Conservation (phyloP, 2,888 invertebrate species). For the Hoplodrina ambigua region DNA sequence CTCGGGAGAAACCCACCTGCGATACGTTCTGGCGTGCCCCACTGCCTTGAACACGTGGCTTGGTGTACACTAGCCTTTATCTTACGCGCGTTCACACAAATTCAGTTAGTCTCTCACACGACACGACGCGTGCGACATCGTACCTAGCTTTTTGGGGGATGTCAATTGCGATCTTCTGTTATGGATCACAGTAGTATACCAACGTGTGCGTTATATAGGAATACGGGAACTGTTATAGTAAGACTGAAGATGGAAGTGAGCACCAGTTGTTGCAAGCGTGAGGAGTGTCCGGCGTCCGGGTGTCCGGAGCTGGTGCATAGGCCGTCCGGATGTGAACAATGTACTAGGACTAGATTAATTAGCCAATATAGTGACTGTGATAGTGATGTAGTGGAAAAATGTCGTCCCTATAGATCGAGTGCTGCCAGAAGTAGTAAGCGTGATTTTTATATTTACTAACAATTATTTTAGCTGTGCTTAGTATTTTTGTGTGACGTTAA, state of each 20-base stretch:
- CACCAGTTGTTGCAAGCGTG: conserved; percentile 68
- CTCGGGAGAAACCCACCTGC: conserved; percentile 74
- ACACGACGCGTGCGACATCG: conserved; percentile 86
- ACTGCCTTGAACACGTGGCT: conserved; percentile 80
- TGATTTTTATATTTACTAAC: conserved; percentile 64
- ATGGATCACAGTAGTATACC: conserved; percentile 86
- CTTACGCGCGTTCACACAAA: conserved; percentile 84
- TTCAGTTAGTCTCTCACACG: conserved; percentile 87
- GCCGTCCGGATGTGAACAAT: conserved; percentile 82
- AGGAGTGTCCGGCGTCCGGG: conserved; percentile 66
- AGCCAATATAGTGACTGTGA: conserved; percentile 88
- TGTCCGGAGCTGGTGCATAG: conserved; percentile 71
- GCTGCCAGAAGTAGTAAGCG: conserved; percentile 86
- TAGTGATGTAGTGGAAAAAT: conserved; percentile 83
- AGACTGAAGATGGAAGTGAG: conserved; percentile 82
- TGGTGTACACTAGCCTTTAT: conserved; percentile 81
- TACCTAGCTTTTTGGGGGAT: conserved; percentile 81
- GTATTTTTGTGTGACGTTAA: conserved; percentile 17
- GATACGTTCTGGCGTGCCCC: conserved; percentile 80
- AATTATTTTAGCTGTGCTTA: conserved; percentile 10
- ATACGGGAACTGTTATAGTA: conserved; percentile 83
- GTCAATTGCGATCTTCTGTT: conserved; percentile 80
- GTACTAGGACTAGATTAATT: conserved; percentile 84
- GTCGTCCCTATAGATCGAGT: conserved; percentile 81
- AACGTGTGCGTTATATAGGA: conserved; percentile 81